Evolutionary conservation across 2,888 invertebrate species (phyloP).

Genomic region (Rotaria sp.): DNA sequence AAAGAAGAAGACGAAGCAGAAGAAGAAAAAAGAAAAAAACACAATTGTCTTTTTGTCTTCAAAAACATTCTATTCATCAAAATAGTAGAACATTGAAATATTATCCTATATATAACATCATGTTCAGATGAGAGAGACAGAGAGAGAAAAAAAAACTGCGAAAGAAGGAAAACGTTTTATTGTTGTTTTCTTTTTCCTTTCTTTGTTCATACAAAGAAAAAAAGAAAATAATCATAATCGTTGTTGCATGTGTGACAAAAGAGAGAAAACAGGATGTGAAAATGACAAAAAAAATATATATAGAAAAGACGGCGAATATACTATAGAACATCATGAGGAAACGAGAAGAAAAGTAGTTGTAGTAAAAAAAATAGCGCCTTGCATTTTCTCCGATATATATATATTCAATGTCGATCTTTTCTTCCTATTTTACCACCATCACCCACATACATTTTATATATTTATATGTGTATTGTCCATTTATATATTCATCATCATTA

Average conservation of each 20-base stretch:
- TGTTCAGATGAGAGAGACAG: not conserved
- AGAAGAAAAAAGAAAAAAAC: not conserved
- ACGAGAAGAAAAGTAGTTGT: not conserved
- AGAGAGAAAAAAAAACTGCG: not conserved
- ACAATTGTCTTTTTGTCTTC: not conserved
- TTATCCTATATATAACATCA: not conserved
- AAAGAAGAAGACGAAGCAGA: not conserved
- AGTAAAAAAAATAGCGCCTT: not conserved
- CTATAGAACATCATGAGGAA: not conserved
- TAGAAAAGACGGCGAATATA: not conserved
- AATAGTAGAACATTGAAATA: not conserved
- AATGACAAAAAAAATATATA: conserved; percentile 5
- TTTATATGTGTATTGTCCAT: not conserved
- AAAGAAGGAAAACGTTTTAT: not conserved
- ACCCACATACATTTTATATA: not conserved
- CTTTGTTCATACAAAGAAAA: not conserved
- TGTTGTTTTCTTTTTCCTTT: conserved; percentile 9
- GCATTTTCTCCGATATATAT: not conserved
- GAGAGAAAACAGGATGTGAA: conserved; percentile 20
- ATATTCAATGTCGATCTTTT: not conserved
- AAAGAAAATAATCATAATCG: conserved; percentile 16
- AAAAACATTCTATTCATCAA: conserved; percentile 5
- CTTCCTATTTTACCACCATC: not conserved
- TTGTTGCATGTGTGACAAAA: conserved; percentile 10
- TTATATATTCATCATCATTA: not conserved